phyloP scores from a whole-genome alignment of 2,888 invertebrate genomes.

The Harpalus rubripes region DNA sequence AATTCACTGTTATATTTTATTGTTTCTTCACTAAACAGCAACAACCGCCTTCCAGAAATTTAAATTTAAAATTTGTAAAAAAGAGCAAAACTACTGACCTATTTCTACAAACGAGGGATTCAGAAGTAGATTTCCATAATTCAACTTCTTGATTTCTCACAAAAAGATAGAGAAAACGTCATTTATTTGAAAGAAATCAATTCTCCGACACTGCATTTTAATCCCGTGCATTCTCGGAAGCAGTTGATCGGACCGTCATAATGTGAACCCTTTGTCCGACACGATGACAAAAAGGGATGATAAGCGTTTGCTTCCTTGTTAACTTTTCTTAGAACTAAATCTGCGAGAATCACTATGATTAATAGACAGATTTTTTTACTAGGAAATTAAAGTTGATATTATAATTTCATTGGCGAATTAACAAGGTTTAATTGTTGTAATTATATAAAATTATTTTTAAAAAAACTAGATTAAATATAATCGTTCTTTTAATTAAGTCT shows the following conservation, averaged over 20 bases:
- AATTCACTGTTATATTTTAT: neutral
- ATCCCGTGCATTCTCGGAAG: constrained; percentile 19
- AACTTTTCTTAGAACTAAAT: constrained; percentile 1
- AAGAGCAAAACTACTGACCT: constrained; percentile 24
- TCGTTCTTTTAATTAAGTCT: neutral
- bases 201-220: constrained; percentile 42
- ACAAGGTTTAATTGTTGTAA: neutral
- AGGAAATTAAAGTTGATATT: too few relatives aligned
- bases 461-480: neutral
- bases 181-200: constrained; percentile 41
- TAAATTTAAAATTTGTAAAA: neutral
- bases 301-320: constrained; percentile 13
- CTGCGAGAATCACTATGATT: constrained; percentile 15
- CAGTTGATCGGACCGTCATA: constrained; percentile 17
- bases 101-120: constrained; percentile 31
- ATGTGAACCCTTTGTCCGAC: constrained; percentile 32
- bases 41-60: neutral
- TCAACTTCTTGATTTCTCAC: constrained; percentile 28
- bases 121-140: constrained; percentile 38
- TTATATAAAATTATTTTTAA: neutral
- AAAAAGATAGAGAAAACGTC: constrained; percentile 26
- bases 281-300: constrained; percentile 20
- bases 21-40: neutral
- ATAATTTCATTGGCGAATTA: too few relatives aligned
- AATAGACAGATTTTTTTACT: constrained; percentile 12